phyloP scores from a whole-genome alignment of 64 coral and sea anemone species.

The Montipora sp. region DNA sequence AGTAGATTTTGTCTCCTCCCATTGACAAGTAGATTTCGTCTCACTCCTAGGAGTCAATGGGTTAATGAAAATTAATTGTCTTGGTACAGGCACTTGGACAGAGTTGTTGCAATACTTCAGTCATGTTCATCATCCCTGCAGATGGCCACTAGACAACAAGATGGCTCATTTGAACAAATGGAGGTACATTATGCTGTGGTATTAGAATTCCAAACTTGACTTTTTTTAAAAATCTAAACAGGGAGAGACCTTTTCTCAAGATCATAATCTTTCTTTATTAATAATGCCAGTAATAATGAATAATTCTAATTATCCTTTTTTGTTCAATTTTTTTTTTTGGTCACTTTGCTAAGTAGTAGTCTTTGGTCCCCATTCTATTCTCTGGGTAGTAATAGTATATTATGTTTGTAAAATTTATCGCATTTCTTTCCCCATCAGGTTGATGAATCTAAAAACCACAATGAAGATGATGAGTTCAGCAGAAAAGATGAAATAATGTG shows the following conservation, averaged over 20 bases:
- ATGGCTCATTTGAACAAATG: slow-evolving; percentile 37
- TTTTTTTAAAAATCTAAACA: neutral
- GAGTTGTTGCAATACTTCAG: slow-evolving; percentile 84
- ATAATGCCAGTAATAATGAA: too few relatives aligned
- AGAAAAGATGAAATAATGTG: slow-evolving; percentile 68
- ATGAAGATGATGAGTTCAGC: slow-evolving; percentile 17
- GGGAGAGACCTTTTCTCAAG: neutral
- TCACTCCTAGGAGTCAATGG: neutral
- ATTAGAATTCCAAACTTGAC: neutral
- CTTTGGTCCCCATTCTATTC: too few relatives aligned
- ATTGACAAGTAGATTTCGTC: neutral
- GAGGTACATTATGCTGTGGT: slow-evolving; percentile 27
- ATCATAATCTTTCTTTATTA: too few relatives aligned
- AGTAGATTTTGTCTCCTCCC: too few relatives aligned
- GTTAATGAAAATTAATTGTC: neutral
- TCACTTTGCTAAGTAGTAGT: too few relatives aligned
- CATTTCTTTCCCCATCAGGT: slow-evolving; percentile 17
- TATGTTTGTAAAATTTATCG: neutral
- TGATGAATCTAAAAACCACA: slow-evolving; percentile 12
- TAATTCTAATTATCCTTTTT: too few relatives aligned
- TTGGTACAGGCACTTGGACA: slow-evolving; percentile 81
- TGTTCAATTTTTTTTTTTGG: too few relatives aligned
- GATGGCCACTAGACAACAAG: slow-evolving; percentile 34
- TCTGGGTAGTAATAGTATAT: too few relatives aligned
- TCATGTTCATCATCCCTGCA: slow-evolving; percentile 72